Evolutionary conservation across 2,113 vertebrate genomes (phyloP).

Genomic region (Damaliscus lunatus): DNA sequence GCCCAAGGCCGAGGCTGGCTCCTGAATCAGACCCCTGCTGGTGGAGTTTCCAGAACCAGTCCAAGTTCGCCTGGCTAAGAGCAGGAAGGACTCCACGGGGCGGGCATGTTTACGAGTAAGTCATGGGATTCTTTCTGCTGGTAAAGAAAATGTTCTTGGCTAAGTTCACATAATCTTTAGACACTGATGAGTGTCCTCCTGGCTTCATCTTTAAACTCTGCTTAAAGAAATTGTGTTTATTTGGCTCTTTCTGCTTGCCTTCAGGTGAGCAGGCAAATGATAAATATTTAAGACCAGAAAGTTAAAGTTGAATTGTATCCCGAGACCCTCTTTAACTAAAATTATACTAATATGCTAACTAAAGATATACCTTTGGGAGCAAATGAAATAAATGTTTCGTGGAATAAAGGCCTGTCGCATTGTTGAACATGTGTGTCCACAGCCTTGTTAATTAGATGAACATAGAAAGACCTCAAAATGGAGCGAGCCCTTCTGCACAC

Average conservation of each 20-base stretch:
- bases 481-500: not conserved
- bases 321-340: not conserved
- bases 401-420: not conserved
- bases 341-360: not conserved
- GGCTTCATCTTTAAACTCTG: not conserved
- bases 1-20: fast-evolving
- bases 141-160: not conserved
- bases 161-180: not conserved
- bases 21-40: fast-evolving
- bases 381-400: not conserved
- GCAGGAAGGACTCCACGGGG: not conserved
- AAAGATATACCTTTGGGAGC: not conserved
- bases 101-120: fast-evolving
- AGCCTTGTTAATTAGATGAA: not conserved
- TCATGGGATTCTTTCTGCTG: not conserved
- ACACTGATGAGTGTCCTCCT: not conserved
- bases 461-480: not conserved
- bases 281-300: not conserved
- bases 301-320: not conserved
- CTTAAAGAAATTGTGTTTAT: not conserved
- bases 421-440: too few relatives aligned
- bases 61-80: fast-evolving
- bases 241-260: not conserved
- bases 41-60: fast-evolving
- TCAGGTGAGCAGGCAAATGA: not conserved